These are phyloP conservation scores for Caloenas nicobarica DNA, from an alignment of 2,113 vertebrate genomes.

Conservation along the genomic window DNA sequence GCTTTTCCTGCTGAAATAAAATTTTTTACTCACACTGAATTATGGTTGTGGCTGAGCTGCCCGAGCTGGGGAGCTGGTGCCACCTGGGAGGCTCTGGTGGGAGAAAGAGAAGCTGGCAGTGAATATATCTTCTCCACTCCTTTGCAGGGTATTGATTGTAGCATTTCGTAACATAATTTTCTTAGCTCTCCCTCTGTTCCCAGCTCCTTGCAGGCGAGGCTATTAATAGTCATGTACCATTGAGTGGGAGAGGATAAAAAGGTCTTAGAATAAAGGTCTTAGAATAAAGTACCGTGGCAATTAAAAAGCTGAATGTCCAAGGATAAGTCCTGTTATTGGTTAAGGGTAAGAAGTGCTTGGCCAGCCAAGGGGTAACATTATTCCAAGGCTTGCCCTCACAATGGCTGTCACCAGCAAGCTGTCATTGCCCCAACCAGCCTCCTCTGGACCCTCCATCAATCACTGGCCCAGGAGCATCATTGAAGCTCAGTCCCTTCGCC, in stretches of 20 bases:
- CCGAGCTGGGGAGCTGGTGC: background rate
- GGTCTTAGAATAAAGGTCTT: background rate
- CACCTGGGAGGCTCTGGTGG: background rate
- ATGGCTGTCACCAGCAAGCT: background rate
- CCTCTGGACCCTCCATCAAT: background rate
- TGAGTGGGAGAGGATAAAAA: background rate
- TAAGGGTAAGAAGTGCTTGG: background rate
- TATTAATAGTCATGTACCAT: background rate
- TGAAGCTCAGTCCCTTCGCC: background rate
- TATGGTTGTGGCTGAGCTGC: background rate
- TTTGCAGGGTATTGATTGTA: background rate
- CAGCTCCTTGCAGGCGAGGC: background rate
- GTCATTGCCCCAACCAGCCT: background rate
- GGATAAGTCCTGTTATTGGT: background rate
- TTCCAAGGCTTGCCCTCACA: background rate
- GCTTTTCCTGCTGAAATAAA: conserved; percentile 29
- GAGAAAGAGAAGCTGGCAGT: background rate
- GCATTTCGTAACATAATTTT: background rate
- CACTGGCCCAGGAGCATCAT: accelerated
- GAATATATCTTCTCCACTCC: background rate
- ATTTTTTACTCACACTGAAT: background rate
- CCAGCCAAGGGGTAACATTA: background rate
- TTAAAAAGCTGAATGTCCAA: background rate
- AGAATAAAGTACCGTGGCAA: background rate
- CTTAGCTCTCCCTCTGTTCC: background rate